Base-by-base conservation (phyloP, 2,113 vertebrate genomes). In the Amblyornis subalaris region DNA sequence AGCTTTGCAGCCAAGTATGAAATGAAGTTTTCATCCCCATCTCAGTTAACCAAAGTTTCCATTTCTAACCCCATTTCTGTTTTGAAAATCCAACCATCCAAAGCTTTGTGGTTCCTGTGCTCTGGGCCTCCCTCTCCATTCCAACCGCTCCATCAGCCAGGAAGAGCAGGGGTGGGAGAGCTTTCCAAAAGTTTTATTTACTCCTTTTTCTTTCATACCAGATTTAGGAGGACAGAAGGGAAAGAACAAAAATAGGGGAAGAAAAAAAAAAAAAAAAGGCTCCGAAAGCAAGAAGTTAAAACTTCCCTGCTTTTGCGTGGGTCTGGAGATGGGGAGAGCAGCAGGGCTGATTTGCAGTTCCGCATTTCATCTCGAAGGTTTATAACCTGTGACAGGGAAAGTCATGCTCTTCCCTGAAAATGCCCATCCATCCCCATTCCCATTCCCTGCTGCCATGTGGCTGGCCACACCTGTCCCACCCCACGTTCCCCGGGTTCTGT, bases 41-140 rank as follows among this genome's bases (percentile, higher is more conserved):
- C 78, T 88, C 79, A 53, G 47, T 75, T 82, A 78, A 90, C 45
- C 67, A 50, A 58, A 88, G 66, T 90, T 94, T 92, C 75, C 75
- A 80, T 86, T 94, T 94, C 91, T 66, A 83, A 74, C 51, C 79
- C 15, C 14, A 3, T 8, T 88, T 76, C 61, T 80, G n/a, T 65
- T 88, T 64, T 65, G 75, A 88, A 85, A 90, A 88, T 61, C 82
- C 74, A 85, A 17, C 70, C 44, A 20, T 71, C 67, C 79, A 70
- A 73, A 86, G 29, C 2, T 6, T 36, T 86, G 94, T 61, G 80
- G 83, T 85, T 92, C 55, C 55, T 69, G 40, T 11, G 40, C 57
- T 44, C 78, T 51, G 51, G 25, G 75, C 62, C 75, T 88, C 86
- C 50, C 18, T 12, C 35, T 91, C 69, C 35, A 7, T 62, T 83